These are phyloP conservation scores for Cheilosia scutellata DNA, from an alignment of 2,888 invertebrate species.

Conservation along the genomic window DNA sequence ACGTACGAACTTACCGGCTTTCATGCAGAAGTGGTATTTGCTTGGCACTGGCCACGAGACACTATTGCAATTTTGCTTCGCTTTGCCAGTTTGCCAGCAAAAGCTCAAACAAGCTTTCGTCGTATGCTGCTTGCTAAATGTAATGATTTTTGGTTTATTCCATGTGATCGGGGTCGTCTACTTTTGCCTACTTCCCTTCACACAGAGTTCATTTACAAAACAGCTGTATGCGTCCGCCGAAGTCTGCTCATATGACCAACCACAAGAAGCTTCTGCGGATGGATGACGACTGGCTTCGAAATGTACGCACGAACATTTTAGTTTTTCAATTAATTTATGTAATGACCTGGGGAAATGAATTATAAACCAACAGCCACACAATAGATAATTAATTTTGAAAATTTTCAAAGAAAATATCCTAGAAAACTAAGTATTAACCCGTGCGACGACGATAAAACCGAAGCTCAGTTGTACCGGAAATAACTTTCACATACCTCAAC, in stretches of 20 bases:
- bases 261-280: constrained; percentile 34
- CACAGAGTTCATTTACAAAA: constrained; percentile 70
- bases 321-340: constrained; percentile 21
- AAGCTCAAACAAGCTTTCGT: constrained; percentile 43
- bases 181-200: constrained; percentile 62
- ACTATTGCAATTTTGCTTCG: constrained; percentile 26
- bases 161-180: constrained; percentile 75
- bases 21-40: constrained; percentile 1
- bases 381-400: constrained; percentile 36
- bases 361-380: constrained; percentile 48
- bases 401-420: constrained; percentile 28
- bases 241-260: constrained; percentile 56
- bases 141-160: constrained; percentile 64
- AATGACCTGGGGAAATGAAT: constrained; percentile 59
- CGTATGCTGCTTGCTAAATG: constrained; percentile 24
- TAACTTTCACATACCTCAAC: constrained; percentile 76
- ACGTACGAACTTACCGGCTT: constrained; percentile 41
- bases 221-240: constrained; percentile 54
- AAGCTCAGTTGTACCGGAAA: constrained; percentile 72
- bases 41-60: constrained; percentile 36
- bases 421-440: constrained; percentile 15
- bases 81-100: constrained; percentile 7
- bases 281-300: constrained; percentile 17
- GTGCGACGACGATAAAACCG: constrained; percentile 47
- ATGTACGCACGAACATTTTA: constrained; percentile 25